Evolutionary conservation across 92 coral and sea anemone species (phyloP).

Genomic region (Paramuricea clavata): DNA sequence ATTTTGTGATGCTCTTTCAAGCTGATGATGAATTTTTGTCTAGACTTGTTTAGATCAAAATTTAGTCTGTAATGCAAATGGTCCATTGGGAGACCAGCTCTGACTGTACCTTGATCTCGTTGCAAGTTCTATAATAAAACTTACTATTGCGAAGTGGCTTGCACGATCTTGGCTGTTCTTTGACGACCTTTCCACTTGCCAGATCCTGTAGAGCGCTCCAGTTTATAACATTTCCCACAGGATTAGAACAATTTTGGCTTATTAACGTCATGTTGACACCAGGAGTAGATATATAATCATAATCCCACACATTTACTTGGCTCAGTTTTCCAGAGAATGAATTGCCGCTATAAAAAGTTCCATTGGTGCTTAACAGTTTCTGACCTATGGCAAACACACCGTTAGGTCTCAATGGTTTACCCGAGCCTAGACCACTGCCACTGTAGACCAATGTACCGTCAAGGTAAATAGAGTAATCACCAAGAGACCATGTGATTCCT

Average conservation of each 20-base stretch:
- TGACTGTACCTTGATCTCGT: too few species aligned
- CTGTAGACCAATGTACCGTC: constrained; percentile 28
- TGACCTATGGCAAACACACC: constrained; percentile 17
- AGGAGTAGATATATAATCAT: neutral
- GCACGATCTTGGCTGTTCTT: neutral
- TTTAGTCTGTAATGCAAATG: too few species aligned
- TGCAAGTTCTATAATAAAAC: neutral
- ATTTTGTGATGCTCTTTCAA: too few species aligned
- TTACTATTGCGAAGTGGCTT: constrained; percentile 18
- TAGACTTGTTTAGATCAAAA: too few species aligned
- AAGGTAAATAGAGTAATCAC: neutral
- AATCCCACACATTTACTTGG: constrained; percentile 2
- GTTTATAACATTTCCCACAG: neutral
- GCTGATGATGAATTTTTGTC: too few species aligned
- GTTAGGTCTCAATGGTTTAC: neutral
- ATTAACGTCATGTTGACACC: neutral
- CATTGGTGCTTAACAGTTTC: neutral
- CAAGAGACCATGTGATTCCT: neutral
- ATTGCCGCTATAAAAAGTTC: neutral
- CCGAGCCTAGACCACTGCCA: neutral
- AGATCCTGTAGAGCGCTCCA: neutral
- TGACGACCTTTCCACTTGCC: too few species aligned
- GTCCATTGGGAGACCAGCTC: too few species aligned
- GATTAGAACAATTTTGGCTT: neutral
- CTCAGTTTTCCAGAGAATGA: constrained; percentile 17